Percentiles rank a stretch among this genome's conserved stretches.
phyloP scores from a whole-genome alignment of 1,140 invertebrate genomes.

The Saccostrea cuccullata region DNA sequence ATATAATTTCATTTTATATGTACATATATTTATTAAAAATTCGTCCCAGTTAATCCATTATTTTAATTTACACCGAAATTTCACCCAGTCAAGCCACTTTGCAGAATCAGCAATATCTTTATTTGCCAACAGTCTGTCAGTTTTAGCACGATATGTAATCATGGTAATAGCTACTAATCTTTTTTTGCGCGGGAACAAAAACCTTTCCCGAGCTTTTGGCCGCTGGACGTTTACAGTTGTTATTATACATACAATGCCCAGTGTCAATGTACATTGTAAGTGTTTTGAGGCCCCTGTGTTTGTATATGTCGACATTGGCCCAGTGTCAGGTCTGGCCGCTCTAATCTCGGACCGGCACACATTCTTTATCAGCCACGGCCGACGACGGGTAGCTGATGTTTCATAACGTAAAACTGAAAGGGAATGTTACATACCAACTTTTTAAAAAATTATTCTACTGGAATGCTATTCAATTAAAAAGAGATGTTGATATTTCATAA shows the following conservation, averaged over 20 bases:
- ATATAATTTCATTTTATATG: neutral
- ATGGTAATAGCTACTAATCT: neutral
- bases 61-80: neutral
- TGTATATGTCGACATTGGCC: neutral
- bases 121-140: neutral
- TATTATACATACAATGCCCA: neutral
- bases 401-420: neutral
- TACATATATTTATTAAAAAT: neutral
- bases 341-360: neutral
- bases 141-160: neutral
- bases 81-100: neutral
- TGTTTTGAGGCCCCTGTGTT: neutral
- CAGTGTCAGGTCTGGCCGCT: conserved; percentile 1
- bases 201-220: neutral
- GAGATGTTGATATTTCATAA: too few species aligned
- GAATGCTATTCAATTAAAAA: too few species aligned
- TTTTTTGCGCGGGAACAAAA: neutral
- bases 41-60: neutral
- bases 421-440: too few species aligned
- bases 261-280: neutral
- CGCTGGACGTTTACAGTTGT: conserved; percentile 10
- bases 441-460: too few species aligned
- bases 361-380: neutral
- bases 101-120: neutral
- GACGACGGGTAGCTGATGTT: neutral